Evolutionary conservation across 2,113 vertebrate species (phyloP).

Genomic region (Coptodon rendalli): DNA sequence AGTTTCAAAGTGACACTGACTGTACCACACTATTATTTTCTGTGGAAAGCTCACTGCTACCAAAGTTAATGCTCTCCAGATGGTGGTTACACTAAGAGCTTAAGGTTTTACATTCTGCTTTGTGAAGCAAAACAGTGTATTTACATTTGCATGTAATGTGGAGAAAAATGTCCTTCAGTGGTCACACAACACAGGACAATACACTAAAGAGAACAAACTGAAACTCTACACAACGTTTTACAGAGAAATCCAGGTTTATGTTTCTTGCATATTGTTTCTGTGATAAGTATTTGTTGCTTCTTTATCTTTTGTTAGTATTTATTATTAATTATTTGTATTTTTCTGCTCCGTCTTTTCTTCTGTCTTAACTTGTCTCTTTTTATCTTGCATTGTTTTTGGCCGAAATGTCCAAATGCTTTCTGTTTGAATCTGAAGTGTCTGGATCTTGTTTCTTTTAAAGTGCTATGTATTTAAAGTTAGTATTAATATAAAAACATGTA

Average conservation of each 20-base stretch:
- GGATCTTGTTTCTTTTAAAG: neutral
- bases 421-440: neutral
- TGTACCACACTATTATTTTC: neutral
- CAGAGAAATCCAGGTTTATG: neutral
- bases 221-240: neutral
- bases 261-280: neutral
- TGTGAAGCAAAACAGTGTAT: neutral
- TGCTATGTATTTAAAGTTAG: neutral
- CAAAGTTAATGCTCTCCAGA: neutral
- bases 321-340: neutral
- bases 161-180: neutral
- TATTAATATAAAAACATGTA: neutral
- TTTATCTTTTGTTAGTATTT: neutral
- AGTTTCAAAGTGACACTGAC: neutral
- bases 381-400: neutral
- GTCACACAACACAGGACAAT: neutral
- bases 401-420: neutral
- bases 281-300: neutral
- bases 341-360: rapidly evolving
- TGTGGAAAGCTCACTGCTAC: neutral
- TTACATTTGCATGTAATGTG: neutral
- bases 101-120: neutral
- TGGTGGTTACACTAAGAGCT: neutral
- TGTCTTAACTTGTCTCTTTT: neutral
- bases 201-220: neutral